Base-by-base conservation (phyloP, 2,797 vertebrate species). In the Selene dorsalis region DNA sequence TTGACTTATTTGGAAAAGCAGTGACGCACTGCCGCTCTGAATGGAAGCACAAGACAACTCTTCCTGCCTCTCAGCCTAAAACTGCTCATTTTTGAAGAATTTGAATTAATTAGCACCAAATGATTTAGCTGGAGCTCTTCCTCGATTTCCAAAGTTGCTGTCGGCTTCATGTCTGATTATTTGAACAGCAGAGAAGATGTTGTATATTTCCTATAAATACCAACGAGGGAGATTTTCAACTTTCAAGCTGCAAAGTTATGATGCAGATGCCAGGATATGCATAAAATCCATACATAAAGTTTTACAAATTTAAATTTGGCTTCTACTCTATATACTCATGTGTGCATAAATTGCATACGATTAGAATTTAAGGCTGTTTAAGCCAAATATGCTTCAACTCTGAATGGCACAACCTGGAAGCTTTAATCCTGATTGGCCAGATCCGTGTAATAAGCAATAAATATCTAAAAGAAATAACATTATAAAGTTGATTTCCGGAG, bases 31-130 rank as follows among this genome's bases (percentile, higher is more conserved):
- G 88, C 88, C 69, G 35, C 73, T 80, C 67, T 75, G 69, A 86
- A 73, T 58, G 73, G 80, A 93, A 93, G 92, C 92, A 92, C 91
- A 94, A 89, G 65, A 73, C 52, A 55, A 71, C 75, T 69, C 80
- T 45, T 84, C 73, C 69, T 66, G 60, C 74, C 69, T 69, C 59
- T 70, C 47, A 32, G 74, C 52, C 32, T 48, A 45, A 76, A 77
- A 73, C 70, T 69, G 69, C 77, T 73, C 10, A 26, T 67, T 66
- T 66, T 68, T 24, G 11, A 60, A 47, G 55, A 35, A 35, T 35
- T 8, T 35, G 32, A 35, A 63, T 71, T 41, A 63, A 66, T 66
- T 22, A 38, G 39, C 1, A 4, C 56, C 16, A 57, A 45, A 20
- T 35, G 38, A 38, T 79, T 50, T 2, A 41, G 13, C 22, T 28